Conservation (phyloP, 2,113 vertebrate species). For the Benitochromis conjunctus region DNA sequence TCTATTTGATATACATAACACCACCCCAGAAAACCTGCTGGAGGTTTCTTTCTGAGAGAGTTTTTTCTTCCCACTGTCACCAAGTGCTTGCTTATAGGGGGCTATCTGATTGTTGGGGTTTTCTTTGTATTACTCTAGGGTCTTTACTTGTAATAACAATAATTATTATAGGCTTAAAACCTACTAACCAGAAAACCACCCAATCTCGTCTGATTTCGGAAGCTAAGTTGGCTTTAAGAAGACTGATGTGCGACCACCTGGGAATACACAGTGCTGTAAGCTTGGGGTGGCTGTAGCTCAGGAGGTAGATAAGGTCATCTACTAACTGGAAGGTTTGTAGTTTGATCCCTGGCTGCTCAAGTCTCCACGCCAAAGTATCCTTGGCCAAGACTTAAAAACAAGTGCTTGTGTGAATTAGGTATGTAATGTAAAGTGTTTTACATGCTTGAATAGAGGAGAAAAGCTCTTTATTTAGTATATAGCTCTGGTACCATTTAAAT, state of each 20-base stretch:
- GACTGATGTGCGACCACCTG: background rate
- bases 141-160: background rate
- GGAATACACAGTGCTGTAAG: background rate
- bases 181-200: background rate
- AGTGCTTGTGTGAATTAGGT: background rate
- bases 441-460: background rate
- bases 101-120: background rate
- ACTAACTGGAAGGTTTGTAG: background rate
- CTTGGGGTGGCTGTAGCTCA: background rate
- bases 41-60: background rate
- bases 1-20: background rate
- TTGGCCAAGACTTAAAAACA: background rate
- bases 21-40: no score
- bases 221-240: background rate
- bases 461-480: background rate
- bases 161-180: background rate
- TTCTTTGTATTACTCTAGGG: background rate
- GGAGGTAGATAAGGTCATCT: background rate
- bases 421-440: background rate
- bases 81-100: background rate
- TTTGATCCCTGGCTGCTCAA: background rate
- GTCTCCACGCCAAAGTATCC: accelerated
- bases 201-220: background rate
- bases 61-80: background rate
- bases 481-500: background rate